Evolutionary conservation across 1,140 invertebrate genomes (phyloP).

Genomic region (Archivesica marissinica): DNA sequence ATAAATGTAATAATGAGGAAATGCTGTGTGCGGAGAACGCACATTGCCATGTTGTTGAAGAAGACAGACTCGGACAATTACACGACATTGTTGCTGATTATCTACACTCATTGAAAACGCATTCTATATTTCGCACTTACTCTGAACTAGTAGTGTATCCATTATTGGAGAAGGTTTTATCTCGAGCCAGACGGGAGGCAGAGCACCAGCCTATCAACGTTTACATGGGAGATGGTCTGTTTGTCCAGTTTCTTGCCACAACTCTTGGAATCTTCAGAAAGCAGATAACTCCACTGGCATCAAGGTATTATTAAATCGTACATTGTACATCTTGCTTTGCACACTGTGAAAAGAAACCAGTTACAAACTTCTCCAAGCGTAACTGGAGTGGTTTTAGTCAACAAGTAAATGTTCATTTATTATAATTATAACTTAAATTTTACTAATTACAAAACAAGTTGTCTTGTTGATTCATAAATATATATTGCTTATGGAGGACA

Average conservation of each 20-base stretch:
- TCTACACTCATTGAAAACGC: background rate
- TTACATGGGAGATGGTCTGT: slow-evolving; percentile 21
- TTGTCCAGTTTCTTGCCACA: slow-evolving; percentile 15
- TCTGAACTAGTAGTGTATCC: slow-evolving; percentile 37
- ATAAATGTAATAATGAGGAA: background rate
- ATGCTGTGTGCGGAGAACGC: background rate
- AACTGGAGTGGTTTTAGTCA: no score
- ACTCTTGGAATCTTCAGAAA: slow-evolving; percentile 7
- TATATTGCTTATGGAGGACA: no score
- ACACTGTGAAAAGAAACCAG: no score
- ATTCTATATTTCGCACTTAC: slow-evolving; percentile 6
- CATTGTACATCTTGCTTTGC: no score
- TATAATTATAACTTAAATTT: no score
- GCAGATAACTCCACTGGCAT: slow-evolving; percentile 23
- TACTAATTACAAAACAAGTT: no score
- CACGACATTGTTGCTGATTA: background rate
- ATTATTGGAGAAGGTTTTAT: slow-evolving; percentile 34
- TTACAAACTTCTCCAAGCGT: no score
- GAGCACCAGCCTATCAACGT: slow-evolving; percentile 24
- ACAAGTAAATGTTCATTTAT: no score
- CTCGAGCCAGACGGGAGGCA: background rate
- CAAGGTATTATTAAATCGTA: slow-evolving; percentile 45
- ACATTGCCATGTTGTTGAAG: background rate
- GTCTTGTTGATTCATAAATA: no score
- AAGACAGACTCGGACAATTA: background rate